Base-by-base conservation (phyloP, 2,797 vertebrate species). In the Helarctos malayanus region DNA sequence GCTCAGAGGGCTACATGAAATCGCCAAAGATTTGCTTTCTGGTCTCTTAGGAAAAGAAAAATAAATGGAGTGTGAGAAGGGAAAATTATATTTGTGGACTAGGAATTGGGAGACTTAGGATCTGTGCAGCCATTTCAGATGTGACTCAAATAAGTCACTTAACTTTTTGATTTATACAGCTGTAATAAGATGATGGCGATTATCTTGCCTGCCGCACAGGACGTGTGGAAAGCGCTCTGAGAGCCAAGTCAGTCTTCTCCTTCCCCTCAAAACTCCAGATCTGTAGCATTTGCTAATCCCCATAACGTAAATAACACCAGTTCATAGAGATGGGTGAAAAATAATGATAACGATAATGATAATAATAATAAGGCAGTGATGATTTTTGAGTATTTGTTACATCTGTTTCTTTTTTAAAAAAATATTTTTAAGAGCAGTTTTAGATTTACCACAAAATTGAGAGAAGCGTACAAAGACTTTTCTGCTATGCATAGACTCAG, bases 1-100 rank as follows among this genome's bases (percentile, higher is more conserved):
- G 19, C 23, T 56, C 15, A 49, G 13, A 10, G 52, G 7, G 21
- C 32, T n/a, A 27, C 0, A 21, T 52, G 25, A 82, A 94, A 79
- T 89, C 49, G 96, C 18, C 14, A 57, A 75, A 59, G 12, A 59
- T 80, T 68, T 94, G 25, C 41, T 89, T 75, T 80, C 5, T 69
- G n/a, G 5, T 3, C 21, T 61, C 65, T n/a, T 38, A 45, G 54
- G 32, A 38, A 92, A 85, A 93, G 27, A 79, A 82, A 93, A 78
- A 21, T 78, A 86, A 89, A 69, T 73, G 27, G 9, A 18, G 7
- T 79, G 1, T 75, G 15, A 84, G 41, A 89, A 61, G 29, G 23
- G 23, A 90, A 87, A 94, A 47, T 54, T 68, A 19, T 83, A 83
- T 15, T 49, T 84, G 4, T 86, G 3, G 16, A 47, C 47, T 92